Evolutionary conservation across 1,140 invertebrate species (phyloP).

Genomic region (Polypedilum vanderplanki): DNA sequence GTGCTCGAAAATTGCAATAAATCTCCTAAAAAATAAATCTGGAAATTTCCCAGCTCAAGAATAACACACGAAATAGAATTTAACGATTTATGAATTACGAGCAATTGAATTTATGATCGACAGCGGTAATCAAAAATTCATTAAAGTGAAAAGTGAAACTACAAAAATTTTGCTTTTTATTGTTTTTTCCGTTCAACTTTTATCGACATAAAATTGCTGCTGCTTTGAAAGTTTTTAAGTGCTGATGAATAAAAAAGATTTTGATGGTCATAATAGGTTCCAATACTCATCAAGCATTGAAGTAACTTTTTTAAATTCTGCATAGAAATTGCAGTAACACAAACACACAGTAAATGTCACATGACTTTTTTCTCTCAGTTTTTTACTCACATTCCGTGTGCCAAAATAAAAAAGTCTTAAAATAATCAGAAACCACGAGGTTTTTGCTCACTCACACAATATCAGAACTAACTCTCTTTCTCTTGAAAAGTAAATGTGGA

Average conservation of each 20-base stretch:
- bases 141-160: neutral
- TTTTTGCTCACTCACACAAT: too few species aligned
- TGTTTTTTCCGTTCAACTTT: neutral
- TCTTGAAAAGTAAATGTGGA: too few species aligned
- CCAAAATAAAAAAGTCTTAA: neutral
- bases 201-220: too few species aligned
- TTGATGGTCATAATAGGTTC: neutral
- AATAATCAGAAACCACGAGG: neutral
- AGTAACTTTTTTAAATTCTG: neutral
- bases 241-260: too few species aligned
- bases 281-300: neutral
- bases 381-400: neutral
- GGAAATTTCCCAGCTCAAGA: too few species aligned
- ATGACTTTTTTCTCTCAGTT: neutral
- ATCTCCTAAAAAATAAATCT: too few species aligned
- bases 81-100: neutral
- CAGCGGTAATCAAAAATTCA: neutral
- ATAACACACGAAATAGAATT: too few species aligned
- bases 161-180: neutral
- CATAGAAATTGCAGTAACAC: neutral
- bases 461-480: too few species aligned
- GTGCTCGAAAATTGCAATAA: neutral
- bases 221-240: too few species aligned
- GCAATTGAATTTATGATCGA: neutral
- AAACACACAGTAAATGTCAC: neutral